Evolutionary conservation across 2,797 vertebrate genomes (phyloP), one percentile per base, ranked within the genome.

Genomic region (Dendrocincla tyrannina): DNA sequence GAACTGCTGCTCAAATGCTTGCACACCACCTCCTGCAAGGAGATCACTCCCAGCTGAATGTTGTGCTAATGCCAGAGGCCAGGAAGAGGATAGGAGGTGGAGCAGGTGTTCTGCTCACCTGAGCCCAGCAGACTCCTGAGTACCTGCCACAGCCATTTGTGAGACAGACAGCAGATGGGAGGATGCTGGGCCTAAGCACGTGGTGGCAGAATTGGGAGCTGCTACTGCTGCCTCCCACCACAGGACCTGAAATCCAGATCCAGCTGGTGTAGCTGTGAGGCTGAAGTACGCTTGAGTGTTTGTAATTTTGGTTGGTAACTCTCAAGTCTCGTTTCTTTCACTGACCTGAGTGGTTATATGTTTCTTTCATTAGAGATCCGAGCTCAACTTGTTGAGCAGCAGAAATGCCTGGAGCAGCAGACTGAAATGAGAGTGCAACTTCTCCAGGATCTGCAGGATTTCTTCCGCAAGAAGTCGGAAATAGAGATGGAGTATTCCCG

Each of bases 401-500:
- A 99, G 95, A 99, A 99, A 99, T 99, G 99, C 96, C 97, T 99
- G 97, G 99, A 99, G 97, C 99, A 99, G 97, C 99, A 99, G 97
- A 99, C 99, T 1, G 99, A 99, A 95, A 99, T 99, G 99, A 98
- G 99, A 95, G 99, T 99, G 86, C 99, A 99, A 96, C 99, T 99
- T 86, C 98, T 99, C 83, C 99, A 99, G 97, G 99, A 99, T 96
- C 98, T 99, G 39, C 99, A 99, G 97, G 99, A 99, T 96, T 99
- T 99, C 98, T 99, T 99, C 98, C 98, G 99, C 84, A 99, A 99
- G 98, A 99, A 99, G 96, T 98, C 99, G 0, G 99, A 99, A 98
- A 99, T 99, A 81, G 99, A 99, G 97, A 99, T 99, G 64, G 99
- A 99, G 81, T 99, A 99, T 96, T 99, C 99, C 30, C 98, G 99